Evolutionary conservation across 2,797 vertebrate species (phyloP).

Genomic region (Sebastes jordani): DNA sequence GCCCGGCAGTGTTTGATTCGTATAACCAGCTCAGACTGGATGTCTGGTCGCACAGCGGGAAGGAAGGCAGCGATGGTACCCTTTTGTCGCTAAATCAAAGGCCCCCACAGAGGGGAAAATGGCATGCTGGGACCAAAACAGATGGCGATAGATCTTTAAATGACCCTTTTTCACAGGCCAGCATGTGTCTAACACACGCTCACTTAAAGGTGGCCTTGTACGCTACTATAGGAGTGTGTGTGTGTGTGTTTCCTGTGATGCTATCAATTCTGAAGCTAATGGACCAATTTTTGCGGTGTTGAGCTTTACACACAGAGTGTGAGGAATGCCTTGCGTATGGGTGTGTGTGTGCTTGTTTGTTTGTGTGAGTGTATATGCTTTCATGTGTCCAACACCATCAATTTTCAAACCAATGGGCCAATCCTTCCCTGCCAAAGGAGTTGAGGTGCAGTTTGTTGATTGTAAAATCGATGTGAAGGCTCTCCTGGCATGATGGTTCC

Average conservation of each 20-base stretch:
- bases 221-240: not conserved
- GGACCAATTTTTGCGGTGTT: constrained; percentile 49
- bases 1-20: constrained; percentile 48
- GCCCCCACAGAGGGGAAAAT: constrained; percentile 61
- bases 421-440: constrained; percentile 26
- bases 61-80: constrained; percentile 29
- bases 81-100: constrained; percentile 67
- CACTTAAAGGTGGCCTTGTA: constrained; percentile 46
- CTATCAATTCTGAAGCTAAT: constrained; percentile 61
- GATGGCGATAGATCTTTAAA: constrained; percentile 72
- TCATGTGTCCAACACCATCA: constrained; percentile 42
- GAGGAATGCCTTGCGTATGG: not conserved
- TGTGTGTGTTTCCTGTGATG: constrained; percentile 13
- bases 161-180: constrained; percentile 63
- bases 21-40: constrained; percentile 43
- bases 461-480: constrained; percentile 63
- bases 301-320: constrained; percentile 21
- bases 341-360: not conserved
- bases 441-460: constrained; percentile 46
- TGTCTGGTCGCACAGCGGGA: constrained; percentile 53
- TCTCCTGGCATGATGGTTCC: constrained; percentile 22
- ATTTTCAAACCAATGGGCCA: constrained; percentile 54
- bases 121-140: constrained; percentile 63
- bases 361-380: constrained; percentile 23
- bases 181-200: constrained; percentile 51